These are phyloP conservation scores for Crotalus adamanteus DNA, from an alignment of 2,797 vertebrate genomes.

Conservation along the genomic window DNA sequence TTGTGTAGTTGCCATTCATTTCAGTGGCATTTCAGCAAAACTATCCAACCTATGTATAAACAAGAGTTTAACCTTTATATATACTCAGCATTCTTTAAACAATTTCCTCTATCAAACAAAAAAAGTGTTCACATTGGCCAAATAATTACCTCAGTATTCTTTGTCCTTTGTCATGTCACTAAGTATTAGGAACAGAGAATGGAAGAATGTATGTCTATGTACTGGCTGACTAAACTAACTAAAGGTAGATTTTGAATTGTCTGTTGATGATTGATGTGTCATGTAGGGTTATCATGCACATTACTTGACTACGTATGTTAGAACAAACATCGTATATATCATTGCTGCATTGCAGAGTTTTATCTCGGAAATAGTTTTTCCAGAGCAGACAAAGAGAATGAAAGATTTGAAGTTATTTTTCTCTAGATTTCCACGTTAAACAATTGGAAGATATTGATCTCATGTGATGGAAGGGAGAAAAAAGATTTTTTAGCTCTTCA, in stretches of 20 bases:
- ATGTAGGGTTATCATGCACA: background rate
- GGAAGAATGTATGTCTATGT: conserved; percentile 7
- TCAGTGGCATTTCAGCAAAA: background rate
- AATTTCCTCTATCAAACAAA: background rate
- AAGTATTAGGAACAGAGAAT: background rate
- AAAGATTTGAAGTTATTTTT: background rate
- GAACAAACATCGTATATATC: background rate
- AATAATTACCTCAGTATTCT: background rate
- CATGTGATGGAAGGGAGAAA: background rate
- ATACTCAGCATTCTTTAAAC: background rate
- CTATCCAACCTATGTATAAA: background rate
- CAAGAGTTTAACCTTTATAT: background rate
- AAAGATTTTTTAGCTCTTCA: background rate
- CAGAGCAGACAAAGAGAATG: background rate
- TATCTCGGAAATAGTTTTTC: background rate
- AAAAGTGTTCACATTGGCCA: background rate
- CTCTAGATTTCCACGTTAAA: background rate
- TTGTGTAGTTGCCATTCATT: background rate
- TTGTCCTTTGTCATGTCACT: background rate
- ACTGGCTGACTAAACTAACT: background rate
- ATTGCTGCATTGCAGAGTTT: background rate
- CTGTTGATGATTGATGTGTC: background rate
- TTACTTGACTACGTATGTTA: background rate
- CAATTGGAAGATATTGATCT: background rate
- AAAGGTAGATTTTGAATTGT: background rate